Evolutionary conservation across 2,888 invertebrate genomes (phyloP).

Genomic region (Teleogryllus oceanicus): DNA sequence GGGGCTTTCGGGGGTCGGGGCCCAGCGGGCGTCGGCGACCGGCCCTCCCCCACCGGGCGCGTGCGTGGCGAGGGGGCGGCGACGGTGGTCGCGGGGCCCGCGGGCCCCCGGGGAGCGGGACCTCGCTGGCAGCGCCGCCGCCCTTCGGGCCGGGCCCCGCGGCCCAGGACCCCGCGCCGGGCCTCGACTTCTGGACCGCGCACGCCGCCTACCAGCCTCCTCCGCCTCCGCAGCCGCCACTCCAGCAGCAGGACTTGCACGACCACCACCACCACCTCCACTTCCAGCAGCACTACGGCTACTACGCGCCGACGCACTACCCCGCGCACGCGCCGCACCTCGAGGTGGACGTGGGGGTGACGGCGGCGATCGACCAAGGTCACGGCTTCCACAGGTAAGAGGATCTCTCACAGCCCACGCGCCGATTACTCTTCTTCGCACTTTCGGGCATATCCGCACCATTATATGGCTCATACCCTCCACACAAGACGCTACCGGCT

Average conservation of each 20-base stretch:
- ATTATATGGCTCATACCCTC: too few species aligned
- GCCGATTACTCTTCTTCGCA: too few species aligned
- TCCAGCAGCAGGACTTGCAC: not conserved
- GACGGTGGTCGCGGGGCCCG: not conserved
- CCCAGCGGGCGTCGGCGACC: not conserved
- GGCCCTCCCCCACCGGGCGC: not conserved
- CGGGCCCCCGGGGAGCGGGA: not conserved
- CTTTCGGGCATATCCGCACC: too few species aligned
- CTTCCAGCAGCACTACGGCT: not conserved
- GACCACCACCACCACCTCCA: not conserved
- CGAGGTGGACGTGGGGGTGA: not conserved
- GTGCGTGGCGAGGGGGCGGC: not conserved
- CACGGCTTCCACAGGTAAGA: not conserved
- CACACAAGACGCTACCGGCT: too few species aligned
- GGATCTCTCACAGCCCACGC: not conserved
- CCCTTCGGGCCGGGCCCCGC: not conserved
- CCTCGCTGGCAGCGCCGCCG: not conserved
- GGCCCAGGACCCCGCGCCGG: not conserved
- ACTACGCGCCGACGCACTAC: conserved; percentile 18
- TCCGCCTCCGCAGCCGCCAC: too few species aligned
- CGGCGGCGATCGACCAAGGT: not conserved
- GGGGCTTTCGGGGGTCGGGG: not conserved
- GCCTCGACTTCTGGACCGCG: not conserved
- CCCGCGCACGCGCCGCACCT: not conserved
- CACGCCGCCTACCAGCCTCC: not conserved